Evolutionary conservation across 1,140 invertebrate species (phyloP), one percentile per base, ranked within the genome.

Genomic region (Maconellicoccus hirsutus): DNA sequence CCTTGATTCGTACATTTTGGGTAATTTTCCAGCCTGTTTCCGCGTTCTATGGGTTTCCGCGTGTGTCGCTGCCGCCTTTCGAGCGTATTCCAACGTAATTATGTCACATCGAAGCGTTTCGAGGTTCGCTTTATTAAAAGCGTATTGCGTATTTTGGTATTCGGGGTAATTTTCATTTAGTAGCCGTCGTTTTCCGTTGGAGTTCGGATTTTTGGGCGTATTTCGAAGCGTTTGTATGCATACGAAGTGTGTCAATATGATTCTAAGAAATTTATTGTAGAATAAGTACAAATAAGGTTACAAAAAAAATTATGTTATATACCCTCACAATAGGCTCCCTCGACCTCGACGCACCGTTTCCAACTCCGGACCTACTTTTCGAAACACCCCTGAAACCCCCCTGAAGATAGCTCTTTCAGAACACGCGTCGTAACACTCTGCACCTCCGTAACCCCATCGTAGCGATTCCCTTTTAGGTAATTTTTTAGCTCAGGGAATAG

Each of bases 401-500:
- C 38, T 29, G 38, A 70, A 70, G 63, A 42, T 42, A 72, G 21
- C 8, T 25, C 25, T 66, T 52, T 72, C 42, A 72, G 33, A 21
- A 70, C 39, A 22, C 21, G 22, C 27, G 70, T 69, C 73, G 69
- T 59, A 70, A 71, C 73, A 63, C 33, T 69, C 70, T 75, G 6
- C 27, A 75, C 70, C 6, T 72, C 73, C 12, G 72, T 59, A 27
- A 73, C 19, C 4, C 23, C 21, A 21, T 74, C 38, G 73, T 76
- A 75, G 25, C 70, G 73, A n/a, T 70, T 12, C 72, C 75, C 75
- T 71, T 75, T 74, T 12, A 76, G 69, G 3, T 71, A 22, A 39
- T 7, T 72, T 71, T 77, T 76, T 0, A 77, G 27, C 73, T 74
- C 75, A 14, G 70, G 73, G 26, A 76, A 76, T n/a, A 74, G 72